Conservation (phyloP, 2,113 vertebrate species). For the Seriola aureovittata region DNA sequence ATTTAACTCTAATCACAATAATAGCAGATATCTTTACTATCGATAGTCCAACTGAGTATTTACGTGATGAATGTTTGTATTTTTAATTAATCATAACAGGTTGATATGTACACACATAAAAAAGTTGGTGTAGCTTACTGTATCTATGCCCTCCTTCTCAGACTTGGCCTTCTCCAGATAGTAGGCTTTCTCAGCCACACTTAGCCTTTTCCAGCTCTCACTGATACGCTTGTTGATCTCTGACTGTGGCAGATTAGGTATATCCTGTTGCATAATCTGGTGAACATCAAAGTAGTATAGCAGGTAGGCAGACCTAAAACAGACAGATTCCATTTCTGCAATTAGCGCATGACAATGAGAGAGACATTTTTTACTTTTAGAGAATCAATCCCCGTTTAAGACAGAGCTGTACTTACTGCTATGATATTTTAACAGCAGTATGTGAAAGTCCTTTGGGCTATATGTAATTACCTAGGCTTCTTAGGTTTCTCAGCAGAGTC, state of each 20-base stretch:
- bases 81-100: not conserved
- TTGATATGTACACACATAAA: too few relatives aligned
- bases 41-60: too few relatives aligned
- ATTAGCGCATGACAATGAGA: not conserved
- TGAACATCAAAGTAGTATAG: constrained; percentile 98
- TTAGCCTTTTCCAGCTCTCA: constrained; percentile 96
- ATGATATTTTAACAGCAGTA: not conserved
- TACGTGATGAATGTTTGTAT: not conserved
- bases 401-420: not conserved
- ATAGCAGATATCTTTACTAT: too few relatives aligned
- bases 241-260: constrained; percentile 94
- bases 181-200: constrained; percentile 94
- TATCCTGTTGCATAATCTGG: constrained; percentile 94
- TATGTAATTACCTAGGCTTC: constrained; percentile 89
- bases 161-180: constrained; percentile 95
- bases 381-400: not conserved
- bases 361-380: not conserved
- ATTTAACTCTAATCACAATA: too few relatives aligned
- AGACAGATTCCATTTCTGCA: constrained; percentile 4
- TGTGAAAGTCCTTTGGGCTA: not conserved
- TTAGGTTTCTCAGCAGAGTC: constrained; percentile 90
- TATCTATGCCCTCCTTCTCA: constrained; percentile 93
- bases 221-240: constrained; percentile 99
- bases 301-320: constrained; percentile 92
- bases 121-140: constrained; percentile 82